Evolutionary conservation across 1,140 invertebrate genomes (phyloP), one percentile per base, ranked within the genome.

Genomic region (Matsumurasca onukii): DNA sequence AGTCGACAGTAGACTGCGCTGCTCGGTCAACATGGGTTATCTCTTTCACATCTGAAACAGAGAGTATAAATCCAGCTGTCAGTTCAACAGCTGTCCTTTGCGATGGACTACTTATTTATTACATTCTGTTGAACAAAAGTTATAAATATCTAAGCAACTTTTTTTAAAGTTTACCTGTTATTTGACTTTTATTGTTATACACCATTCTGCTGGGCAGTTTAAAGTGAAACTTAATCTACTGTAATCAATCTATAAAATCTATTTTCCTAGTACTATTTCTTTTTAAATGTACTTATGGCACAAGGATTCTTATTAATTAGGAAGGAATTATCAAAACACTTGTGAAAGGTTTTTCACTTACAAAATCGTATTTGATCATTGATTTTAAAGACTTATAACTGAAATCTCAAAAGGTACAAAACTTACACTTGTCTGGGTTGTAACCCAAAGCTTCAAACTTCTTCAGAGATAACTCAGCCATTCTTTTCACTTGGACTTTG

Each of bases 21-120:
- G 97, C 76, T 99, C 97, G 29, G 93, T 92, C n/a, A 99, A 80
- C 70, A 98, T 85, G 77, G 29, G 90, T 90, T 61, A 94, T 79
- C 74, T 93, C 90, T 77, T 91, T 92, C 0, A 94, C 92, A 81
- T 92, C 89, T 91, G 73, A 3, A 80, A 78, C 31, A 72, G 67
- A 67, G n/a, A 72, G 65, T 15, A 74, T 70, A 64, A 62, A 62
- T 9, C 22, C 22, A 62, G 22, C 13, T 62, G 15, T n/a, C 5
- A 31, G 25, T 25, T 3, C 12, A 62, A 27, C n/a, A n/a, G n/a
- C n/a, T 20, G 30, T 24, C 24, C 45, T 2, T 12, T 22, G 20
- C 25, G 13, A 65, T 13, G 24, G 20, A 45, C 3, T 39, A 3
- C 3, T 64, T 29, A 20, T 9, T 12, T 15, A 39, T 20, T 34